A percentile compares a stretch with the other conserved stretches of the same genome.
Conservation (phyloP, 2,888 invertebrate genomes). For the Drosophila paucipuncta region DNA sequence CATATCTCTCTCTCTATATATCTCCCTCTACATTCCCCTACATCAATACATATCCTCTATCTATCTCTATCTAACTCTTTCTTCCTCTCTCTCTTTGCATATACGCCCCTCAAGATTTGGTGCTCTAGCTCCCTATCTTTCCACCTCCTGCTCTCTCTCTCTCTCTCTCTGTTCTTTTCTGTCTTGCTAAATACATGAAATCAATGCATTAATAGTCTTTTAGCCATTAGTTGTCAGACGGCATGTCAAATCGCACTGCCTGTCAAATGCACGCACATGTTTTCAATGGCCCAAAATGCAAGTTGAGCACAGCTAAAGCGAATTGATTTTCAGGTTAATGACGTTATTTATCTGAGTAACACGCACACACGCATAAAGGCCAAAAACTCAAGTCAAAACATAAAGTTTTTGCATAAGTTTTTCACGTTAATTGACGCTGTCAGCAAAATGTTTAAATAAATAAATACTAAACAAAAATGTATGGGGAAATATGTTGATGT, state of each 20-base stretch:
- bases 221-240: conserved; percentile 32
- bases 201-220: conserved; percentile 29
- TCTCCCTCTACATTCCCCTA: not conserved
- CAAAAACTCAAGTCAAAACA: conserved; percentile 36
- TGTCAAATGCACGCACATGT: conserved; percentile 40
- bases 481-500: conserved; percentile 7
- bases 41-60: not conserved
- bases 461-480: conserved; percentile 4
- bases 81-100: not conserved
- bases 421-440: conserved; percentile 74
- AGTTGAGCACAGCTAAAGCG: conserved; percentile 30
- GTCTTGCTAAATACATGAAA: not conserved
- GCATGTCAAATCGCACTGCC: conserved; percentile 41
- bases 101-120: not conserved
- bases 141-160: not conserved
- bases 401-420: conserved; percentile 48
- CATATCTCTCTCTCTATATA: not conserved
- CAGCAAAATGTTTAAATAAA: conserved; percentile 59
- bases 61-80: not conserved
- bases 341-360: conserved; percentile 35
- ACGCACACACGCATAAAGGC: not conserved
- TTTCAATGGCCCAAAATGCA: conserved; percentile 32
- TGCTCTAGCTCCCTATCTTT: not conserved
- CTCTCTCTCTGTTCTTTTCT: not conserved
- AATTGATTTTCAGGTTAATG: conserved; percentile 65